Base-by-base conservation (phyloP, 30 jellyfish, hydroid and myxozoan species). In the Hydractinia symbiolongicarpus region DNA sequence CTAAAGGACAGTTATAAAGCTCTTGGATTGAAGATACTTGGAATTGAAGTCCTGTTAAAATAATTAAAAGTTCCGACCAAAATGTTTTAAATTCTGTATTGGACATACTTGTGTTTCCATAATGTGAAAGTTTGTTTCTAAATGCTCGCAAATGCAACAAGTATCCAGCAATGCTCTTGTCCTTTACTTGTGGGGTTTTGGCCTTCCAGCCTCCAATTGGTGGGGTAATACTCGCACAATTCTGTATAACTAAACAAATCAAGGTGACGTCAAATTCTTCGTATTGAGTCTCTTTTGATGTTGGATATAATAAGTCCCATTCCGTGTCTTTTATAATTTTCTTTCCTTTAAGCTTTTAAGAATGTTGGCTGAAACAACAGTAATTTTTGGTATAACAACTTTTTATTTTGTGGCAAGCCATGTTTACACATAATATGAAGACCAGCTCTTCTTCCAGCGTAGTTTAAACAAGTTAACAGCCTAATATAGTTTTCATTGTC, bases 341-440 rank as follows among this genome's bases (percentile, higher is more conserved):
- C 9, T 13, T 64, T 64, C 40, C 40, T 51, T 64, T 64, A 7
- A 64, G 74, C n/a, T 13, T 64, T 64, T 13, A 6, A 6, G 4
- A 64, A 64, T 64, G 7, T 13, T 64, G 74, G 52, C 4, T 64
- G 19, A 64, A 64, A 64, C 19, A 64, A 51, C 19, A 64, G 16
- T 2, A 64, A 13, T 2, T 64, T 64, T 13, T 64, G 74, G 40
- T n/a, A 64, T 6, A 64, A 51, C 74, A n/a, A 51, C 74, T 64
- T 64, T 4, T 64, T 64, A 64, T 64, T 4, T 64, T 51, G 74
- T 51, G 74, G 74, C 74, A 64, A 64, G 52, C 74, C 74, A 64
- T 64, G 40, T n/a, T 64, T 64, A 13, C 4, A 64, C 74, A 64
- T 64, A 51, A 64, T 64, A n/a, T 64, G 52, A 44, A 44, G 74